These are phyloP conservation scores for Alfaro cultratus DNA, from an alignment of 2,797 vertebrate species.

Conservation along the genomic window DNA sequence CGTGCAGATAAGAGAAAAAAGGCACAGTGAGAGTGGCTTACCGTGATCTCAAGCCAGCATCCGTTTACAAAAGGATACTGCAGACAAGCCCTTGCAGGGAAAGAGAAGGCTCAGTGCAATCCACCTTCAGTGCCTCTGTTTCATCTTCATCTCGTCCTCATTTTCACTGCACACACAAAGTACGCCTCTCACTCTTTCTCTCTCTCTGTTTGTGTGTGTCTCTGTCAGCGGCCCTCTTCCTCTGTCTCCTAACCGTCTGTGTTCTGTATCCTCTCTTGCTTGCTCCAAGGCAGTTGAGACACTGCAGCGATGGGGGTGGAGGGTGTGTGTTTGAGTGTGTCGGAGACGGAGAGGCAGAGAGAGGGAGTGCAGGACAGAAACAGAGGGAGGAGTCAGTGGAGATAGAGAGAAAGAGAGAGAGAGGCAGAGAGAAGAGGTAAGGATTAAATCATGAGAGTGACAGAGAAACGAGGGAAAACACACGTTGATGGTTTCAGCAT, in stretches of 20 bases:
- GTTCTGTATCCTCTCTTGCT: conserved; percentile 83
- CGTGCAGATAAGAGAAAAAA: conserved; percentile 22
- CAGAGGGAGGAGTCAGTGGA: conserved; percentile 77
- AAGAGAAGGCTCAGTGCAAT: conserved; percentile 72
- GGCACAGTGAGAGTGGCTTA: conserved; percentile 65
- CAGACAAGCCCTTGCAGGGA: conserved; percentile 76
- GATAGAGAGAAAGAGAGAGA: conserved; percentile 52
- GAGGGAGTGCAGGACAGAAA: conserved; percentile 74
- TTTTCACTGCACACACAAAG: conserved; percentile 44
- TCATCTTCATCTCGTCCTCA: conserved; percentile 75
- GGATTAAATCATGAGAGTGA: conserved; percentile 77
- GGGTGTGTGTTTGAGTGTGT: conserved; percentile 78
- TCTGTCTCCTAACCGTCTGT: conserved; percentile 77
- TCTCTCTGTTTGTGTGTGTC: neutral
- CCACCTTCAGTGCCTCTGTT: conserved; percentile 76
- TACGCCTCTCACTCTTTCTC: conserved; percentile 19
- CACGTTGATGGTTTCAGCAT: conserved; percentile 51
- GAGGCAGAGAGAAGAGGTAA: conserved; percentile 50
- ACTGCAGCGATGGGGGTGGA: conserved; percentile 87
- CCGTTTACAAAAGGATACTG: conserved; percentile 80
- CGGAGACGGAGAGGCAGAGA: conserved; percentile 72
- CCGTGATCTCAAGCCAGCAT: conserved; percentile 78
- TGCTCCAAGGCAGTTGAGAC: conserved; percentile 86
- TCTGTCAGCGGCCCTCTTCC: conserved; percentile 58
- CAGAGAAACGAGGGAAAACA: conserved; percentile 49